Conservation (phyloP, 2,888 invertebrate species). For the Girardia tigrina region DNA sequence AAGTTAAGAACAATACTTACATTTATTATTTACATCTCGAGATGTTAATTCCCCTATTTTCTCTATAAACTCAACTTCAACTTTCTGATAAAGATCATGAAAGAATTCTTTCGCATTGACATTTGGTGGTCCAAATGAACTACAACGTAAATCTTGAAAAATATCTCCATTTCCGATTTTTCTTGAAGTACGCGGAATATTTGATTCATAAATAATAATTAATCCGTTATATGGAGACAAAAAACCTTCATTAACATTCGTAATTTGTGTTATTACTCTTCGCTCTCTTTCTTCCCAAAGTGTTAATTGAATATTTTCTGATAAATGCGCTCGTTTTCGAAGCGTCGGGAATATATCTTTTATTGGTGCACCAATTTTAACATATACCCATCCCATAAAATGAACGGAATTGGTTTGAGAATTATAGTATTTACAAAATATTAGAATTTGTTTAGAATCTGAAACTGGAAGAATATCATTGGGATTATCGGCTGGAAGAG, state of each 20-base stretch:
- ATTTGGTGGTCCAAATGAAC: background rate
- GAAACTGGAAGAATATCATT: background rate
- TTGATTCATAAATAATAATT: conserved; percentile 8
- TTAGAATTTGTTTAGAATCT: background rate
- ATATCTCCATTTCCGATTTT: conserved; percentile 3
- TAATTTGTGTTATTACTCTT: background rate
- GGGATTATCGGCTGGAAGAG: background rate
- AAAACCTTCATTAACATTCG: background rate
- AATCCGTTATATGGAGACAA: background rate
- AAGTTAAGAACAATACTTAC: background rate
- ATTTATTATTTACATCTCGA: background rate
- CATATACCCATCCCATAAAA: background rate
- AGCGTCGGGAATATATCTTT: background rate
- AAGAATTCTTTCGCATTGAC: background rate
- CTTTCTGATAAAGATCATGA: background rate
- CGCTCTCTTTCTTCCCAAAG: conserved; percentile 20
- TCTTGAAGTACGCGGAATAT: background rate
- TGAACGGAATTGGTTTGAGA: conserved; percentile 1
- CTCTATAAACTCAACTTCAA: background rate
- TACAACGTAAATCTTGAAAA: background rate
- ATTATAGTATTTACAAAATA: conserved; percentile 3
- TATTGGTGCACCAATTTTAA: background rate
- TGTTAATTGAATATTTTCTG: background rate
- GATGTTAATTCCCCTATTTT: conserved; percentile 1
- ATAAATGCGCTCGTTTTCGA: conserved; percentile 20